Evolutionary conservation across 2,113 vertebrate species (phyloP), one percentile per base, ranked within the genome.

Genomic region (Psilopogon haemacephalus): DNA sequence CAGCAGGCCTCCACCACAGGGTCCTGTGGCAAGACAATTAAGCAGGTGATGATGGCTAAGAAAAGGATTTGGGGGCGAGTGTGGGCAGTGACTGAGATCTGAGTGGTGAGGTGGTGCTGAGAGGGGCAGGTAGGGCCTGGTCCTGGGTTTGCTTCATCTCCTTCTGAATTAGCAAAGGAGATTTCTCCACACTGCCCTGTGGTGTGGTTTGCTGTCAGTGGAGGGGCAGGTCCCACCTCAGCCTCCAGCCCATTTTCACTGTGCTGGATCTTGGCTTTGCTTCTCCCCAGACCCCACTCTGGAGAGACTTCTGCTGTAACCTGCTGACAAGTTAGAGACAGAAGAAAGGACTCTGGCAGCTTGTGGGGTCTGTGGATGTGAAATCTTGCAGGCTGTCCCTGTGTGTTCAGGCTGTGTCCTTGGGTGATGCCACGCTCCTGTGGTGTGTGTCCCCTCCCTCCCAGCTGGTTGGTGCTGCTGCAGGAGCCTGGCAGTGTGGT

Each of bases 271-370:
- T 35, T 52, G 30, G 9, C 4, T 50, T 23, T 8, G 46, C 54
- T 27, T 23, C 9, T 1, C 9, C 7, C 15, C 10, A 20, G 28
- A 24, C 6, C 15, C 9, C 2, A 1, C 54, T 32, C 8, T 0
- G 2, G 16, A 33, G 56, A 60, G 7, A 5, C 16, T 10, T 15
- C 3, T 54, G 55, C 71, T 82, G 28, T 33, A 35, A 20, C n/a
- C 42, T 63, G 35, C 38, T 33, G 9, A 2, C 40, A 30, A 24
- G 26, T 65, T 44, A 10, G 59, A 42, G 58, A 23, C 58, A 54
- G 24, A 37, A 38, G n/a, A 65, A 79, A 65, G 37, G 55, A 17
- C 60, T 58, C 82, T 5, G 4, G 3, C 12, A 9, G 32, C 50
- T 81, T 30, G 3, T 69, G 32, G 12, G 85, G 48, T 23, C 17